Base-by-base conservation (phyloP, 1,140 invertebrate genomes). In the Habropoda laboriosa region DNA sequence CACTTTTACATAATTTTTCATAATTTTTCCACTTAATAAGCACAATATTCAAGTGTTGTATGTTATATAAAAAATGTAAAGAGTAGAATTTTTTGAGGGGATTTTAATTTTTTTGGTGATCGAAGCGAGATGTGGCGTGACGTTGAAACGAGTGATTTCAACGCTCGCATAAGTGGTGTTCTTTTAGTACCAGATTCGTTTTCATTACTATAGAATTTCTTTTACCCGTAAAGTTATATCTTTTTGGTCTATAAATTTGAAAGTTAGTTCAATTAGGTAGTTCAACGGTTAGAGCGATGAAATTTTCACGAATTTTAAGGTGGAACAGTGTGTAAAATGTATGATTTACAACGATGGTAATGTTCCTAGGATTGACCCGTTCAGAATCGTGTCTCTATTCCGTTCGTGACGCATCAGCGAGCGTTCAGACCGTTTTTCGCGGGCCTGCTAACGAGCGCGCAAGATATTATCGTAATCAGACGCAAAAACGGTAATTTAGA, bases 401-500 rank as follows among this genome's bases (percentile, higher is more conserved):
- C 40, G 3, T 2, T 76, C 32, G 13, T 18, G n/a, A 51, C 16
- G 45, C 66, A 57, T 57, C 60, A 77, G 40, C 53, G 27, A 67
- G 58, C n/a, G 30, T 42, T 47, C n/a, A 10, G 27, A 1, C 30
- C 24, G 58, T 12, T 81, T 60, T 70, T 79, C 67, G 24, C 42
- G n/a, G 55, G 51, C 38, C 45, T 12, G 21, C 35, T 68, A 74
- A 75, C 51, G 70, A 74, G 30, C 40, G 5, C 57, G 4, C 7
- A 27, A 64, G 78, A 73, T 72, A 79, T 61, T 35, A 72, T 79
- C 76, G 53, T 63, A 51, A 61, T 61, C 45, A 63, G 42, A 42
- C 18, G 68, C 57, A 53, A 60, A 60, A 71, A 71, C 76, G 30
- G 57, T 72, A 79, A 79, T 79, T 72, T 72, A 61, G 76, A 61